Evolutionary conservation across 2,888 invertebrate genomes (phyloP).

Genomic region (Stenodema calcarata): DNA sequence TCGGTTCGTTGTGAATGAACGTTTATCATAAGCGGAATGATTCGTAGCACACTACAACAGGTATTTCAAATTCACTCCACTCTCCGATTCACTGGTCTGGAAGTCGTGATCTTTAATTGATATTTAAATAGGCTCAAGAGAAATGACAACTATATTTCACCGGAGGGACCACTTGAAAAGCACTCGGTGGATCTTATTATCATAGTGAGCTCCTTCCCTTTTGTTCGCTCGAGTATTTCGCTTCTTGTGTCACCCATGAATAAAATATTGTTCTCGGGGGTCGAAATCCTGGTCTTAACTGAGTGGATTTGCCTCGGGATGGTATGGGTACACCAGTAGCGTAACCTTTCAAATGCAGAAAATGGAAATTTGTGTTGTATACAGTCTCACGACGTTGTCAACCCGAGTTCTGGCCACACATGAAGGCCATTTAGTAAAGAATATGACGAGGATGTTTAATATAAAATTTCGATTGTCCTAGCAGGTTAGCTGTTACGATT

Average conservation of each 20-base stretch:
- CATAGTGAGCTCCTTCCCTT: slow-evolving; percentile 30
- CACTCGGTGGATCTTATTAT: slow-evolving; percentile 30
- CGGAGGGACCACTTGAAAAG: slow-evolving; percentile 12
- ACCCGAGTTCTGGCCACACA: too few species aligned
- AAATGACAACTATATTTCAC: slow-evolving; percentile 45
- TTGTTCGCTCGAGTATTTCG: slow-evolving; percentile 28
- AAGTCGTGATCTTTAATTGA: slow-evolving; percentile 41
- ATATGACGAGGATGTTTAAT: too few species aligned
- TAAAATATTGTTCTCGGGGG: slow-evolving; percentile 18
- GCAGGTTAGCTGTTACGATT: too few species aligned
- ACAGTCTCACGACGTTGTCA: neutral
- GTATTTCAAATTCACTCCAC: slow-evolving; percentile 24
- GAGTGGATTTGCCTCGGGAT: neutral
- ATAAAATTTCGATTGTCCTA: too few species aligned
- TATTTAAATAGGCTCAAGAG: slow-evolving; percentile 34
- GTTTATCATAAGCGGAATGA: neutral
- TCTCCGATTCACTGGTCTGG: slow-evolving; percentile 25
- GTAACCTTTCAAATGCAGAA: neutral
- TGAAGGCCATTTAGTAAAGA: too few species aligned
- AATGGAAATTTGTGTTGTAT: neutral
- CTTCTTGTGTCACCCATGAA: slow-evolving; percentile 27
- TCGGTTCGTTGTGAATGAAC: neutral
- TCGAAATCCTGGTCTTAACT: neutral
- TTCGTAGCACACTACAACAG: slow-evolving; percentile 1
- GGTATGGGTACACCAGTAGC: neutral